Evolutionary conservation across 2,888 invertebrate genomes (phyloP), one percentile per base, ranked within the genome.

Genomic region (Blastobasis adustella): DNA sequence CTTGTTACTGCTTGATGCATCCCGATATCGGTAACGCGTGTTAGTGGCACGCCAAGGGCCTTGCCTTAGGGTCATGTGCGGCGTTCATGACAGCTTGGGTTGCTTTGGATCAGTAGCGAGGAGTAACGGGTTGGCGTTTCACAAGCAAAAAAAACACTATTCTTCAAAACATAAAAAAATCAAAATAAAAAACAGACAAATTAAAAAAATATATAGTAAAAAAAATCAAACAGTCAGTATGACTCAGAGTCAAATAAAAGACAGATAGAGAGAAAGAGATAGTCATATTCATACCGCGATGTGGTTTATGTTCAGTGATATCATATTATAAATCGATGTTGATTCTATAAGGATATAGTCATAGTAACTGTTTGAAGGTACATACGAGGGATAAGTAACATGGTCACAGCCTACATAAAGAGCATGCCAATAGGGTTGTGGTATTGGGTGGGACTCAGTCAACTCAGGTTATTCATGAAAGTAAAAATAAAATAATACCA

Each of bases 171-270:
- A 63, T 63, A 72, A 67, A 73, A 66, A 70, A 59, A 69, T 63
- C 66, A 67, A 67, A 63, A 66, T 62, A 59, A 63, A 61, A 67
- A 65, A 65, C 57, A 65, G 65, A 61, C 68, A 65, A 59, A 71
- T 10, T 7, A 42, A 42, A 42, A 42, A 42, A 42, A 40, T 40
- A 40, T 42, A 75, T 48, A 47, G 39, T 42, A 80, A 71, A 65
- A 23, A 68, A 83, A 87, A 85, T 74, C 88, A 88, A 88, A 88
- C 88, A 88, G 88, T 87, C 88, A 88, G 86, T 88, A 88, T 88
- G 88, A 88, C 87, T 87, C 49, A 81, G 74, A 80, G 76, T 73
- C 23, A 78, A 87, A 80, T 71, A 82, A 85, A 80, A 86, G 79
- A 83, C 63, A 87, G 84, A 83, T 55, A 81, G 73, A 84, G 73